Evolutionary conservation across 1,140 invertebrate genomes (phyloP).

Genomic region (Asobara japonica): DNA sequence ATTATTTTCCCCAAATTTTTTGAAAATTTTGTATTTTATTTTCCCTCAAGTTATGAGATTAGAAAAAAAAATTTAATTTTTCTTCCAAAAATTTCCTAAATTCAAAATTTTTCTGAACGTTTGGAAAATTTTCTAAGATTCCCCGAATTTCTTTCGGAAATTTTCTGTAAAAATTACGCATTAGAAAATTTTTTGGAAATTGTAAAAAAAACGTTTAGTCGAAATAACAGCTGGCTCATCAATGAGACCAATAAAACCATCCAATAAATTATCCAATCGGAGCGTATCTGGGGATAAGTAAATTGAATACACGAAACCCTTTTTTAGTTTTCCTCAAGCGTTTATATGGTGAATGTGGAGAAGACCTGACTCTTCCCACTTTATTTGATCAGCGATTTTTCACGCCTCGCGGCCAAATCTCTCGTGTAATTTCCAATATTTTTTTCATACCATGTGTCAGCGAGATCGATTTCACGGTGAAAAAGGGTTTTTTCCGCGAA

Average conservation of each 20-base stretch:
- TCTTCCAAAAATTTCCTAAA: too few species aligned
- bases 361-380: conserved; percentile 43
- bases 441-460: conserved; percentile 47
- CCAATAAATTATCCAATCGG: conserved; percentile 62
- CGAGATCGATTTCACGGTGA: conserved; percentile 56
- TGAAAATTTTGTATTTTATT: too few species aligned
- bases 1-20: too few species aligned
- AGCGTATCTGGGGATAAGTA: conserved; percentile 49
- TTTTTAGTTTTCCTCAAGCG: conserved; percentile 30
- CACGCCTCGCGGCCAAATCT: conserved; percentile 59
- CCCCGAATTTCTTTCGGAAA: too few species aligned
- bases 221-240: conserved; percentile 32
- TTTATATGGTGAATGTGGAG: conserved; percentile 18
- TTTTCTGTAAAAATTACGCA: too few species aligned
- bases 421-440: conserved; percentile 63
- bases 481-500: background rate
- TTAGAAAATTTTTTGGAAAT: background rate
- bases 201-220: background rate
- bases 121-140: too few species aligned
- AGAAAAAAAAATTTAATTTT: too few species aligned
- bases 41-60: too few species aligned
- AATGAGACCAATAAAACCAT: conserved; percentile 25
- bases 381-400: conserved; percentile 65
- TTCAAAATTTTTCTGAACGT: too few species aligned
- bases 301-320: conserved; percentile 27